Base-by-base conservation (phyloP, 37 sponge, comb jelly and placozoan species). In the Theonella swinhoei region DNA sequence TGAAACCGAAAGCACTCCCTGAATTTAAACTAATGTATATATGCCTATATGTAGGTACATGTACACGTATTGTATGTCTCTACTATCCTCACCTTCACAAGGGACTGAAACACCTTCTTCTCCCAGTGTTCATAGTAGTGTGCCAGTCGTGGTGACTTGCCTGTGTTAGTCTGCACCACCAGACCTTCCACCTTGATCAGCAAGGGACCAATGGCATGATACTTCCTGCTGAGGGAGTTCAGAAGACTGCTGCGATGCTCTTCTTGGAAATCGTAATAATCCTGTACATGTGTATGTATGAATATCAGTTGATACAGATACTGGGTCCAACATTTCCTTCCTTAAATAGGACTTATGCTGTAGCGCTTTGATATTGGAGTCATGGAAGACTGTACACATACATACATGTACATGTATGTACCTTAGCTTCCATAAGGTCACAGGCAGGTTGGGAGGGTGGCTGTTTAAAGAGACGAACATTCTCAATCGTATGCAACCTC, bases 131-230 rank as follows among this genome's bases (percentile, higher is more conserved):
- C 40, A 74, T 99, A 99, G 84, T 96, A 99, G 24, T 68, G 24
- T 32, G 42, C 71, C 31, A 99, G 89, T 11, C 77, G 70, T 8
- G 88, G 87, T 3, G 93, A 94, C 72, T 88, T 92, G 62, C 99
- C 99, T 23, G 95, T 86, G 89, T 96, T 99, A 37, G 95, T 96
- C 68, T 83, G 76, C 30, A 96, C 94, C 31, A 96, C 97, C 39
- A 94, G 86, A 24, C 99, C 99, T 68, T 99, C 99, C 79, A 99
- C 83, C 82, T 99, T 99, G 84, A 95, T 96, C 75, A 99, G 90
- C 31, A 99, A 90, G 1, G 99, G 99, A 5, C 94, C 95, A 25
- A 99, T 99, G 54, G 91, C 99, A 28, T 90, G 92, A 76, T 99
- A 99, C 89, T 99, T 96, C 42, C 94, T 80, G 58, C 85, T 83